Evolutionary conservation across 2,113 vertebrate genomes (phyloP).

Genomic region (Hemibagrus wyckioides): DNA sequence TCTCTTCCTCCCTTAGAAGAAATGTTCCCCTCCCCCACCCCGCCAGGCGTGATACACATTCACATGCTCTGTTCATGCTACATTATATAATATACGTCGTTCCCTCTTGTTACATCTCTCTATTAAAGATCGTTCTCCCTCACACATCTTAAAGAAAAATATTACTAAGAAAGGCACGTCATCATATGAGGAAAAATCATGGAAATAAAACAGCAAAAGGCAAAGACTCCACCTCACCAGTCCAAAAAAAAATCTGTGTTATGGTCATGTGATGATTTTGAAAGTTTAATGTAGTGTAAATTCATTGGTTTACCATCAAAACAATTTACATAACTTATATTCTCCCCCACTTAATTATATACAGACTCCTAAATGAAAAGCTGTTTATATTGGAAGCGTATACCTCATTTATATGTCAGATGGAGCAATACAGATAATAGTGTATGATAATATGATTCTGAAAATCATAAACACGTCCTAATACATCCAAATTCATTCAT

Average conservation of each 20-base stretch:
- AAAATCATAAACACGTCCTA: background rate
- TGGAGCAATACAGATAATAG: background rate
- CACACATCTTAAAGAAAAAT: background rate
- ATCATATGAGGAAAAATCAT: background rate
- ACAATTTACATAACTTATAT: background rate
- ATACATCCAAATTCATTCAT: background rate
- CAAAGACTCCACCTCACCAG: background rate
- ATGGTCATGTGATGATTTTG: conserved; percentile 27
- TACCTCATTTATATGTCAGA: background rate
- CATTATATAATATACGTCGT: conserved; percentile 3
- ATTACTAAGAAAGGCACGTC: background rate
- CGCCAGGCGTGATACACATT: conserved; percentile 23
- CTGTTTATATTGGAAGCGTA: background rate
- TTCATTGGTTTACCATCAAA: conserved; percentile 32
- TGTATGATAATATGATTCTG: background rate
- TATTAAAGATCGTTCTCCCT: background rate
- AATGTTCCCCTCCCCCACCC: conserved; percentile 16
- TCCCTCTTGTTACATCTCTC: background rate
- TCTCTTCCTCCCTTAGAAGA: conserved; percentile 23
- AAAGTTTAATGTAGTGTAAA: conserved; percentile 35
- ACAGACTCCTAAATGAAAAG: conserved; percentile 44
- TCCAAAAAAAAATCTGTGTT: background rate
- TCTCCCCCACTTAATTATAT: background rate
- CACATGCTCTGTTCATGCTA: conserved; percentile 37
- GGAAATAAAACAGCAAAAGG: background rate